Evolutionary conservation across 2,888 invertebrate genomes (phyloP).

Genomic region (Drosophila putrida): DNA sequence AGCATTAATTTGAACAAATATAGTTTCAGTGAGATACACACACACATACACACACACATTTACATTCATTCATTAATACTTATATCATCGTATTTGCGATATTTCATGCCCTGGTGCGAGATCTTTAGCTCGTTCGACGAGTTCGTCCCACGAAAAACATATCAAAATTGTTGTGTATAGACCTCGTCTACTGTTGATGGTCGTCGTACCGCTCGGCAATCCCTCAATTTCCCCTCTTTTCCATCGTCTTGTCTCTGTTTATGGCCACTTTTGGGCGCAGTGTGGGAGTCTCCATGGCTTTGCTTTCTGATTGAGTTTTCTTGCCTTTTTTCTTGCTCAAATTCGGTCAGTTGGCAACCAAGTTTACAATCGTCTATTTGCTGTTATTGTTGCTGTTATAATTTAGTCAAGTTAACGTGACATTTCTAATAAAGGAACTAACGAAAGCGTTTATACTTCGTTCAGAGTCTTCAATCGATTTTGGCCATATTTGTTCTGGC

Average conservation of each 20-base stretch:
- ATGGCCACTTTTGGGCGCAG: conserved; percentile 53
- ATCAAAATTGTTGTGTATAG: conserved; percentile 58
- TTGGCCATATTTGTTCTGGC: conserved; percentile 62
- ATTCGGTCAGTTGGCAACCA: conserved; percentile 67
- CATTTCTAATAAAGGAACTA: conserved; percentile 53
- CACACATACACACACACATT: conserved; percentile 11
- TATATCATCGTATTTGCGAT: conserved; percentile 51
- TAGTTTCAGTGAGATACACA: conserved; percentile 27
- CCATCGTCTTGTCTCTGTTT: conserved; percentile 22
- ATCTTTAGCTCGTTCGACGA: conserved; percentile 75
- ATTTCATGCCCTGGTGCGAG: conserved; percentile 75
- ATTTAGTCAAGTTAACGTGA: conserved; percentile 47
- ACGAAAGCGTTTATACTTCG: conserved; percentile 43
- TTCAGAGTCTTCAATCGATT: conserved; percentile 62
- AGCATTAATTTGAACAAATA: conserved; percentile 69
- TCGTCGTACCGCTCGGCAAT: not conserved
- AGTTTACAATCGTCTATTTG: conserved; percentile 18
- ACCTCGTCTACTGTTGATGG: conserved; percentile 50
- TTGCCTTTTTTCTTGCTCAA: conserved; percentile 42
- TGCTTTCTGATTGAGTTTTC: conserved; percentile 67
- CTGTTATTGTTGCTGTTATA: conserved; percentile 37
- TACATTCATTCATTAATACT: conserved; percentile 23
- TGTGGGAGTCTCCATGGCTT: conserved; percentile 66
- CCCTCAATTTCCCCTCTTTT: too few species aligned
- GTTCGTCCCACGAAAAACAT: conserved; percentile 73